Conservation (phyloP, 2,113 vertebrate genomes). For the Danionella cerebrum region DNA sequence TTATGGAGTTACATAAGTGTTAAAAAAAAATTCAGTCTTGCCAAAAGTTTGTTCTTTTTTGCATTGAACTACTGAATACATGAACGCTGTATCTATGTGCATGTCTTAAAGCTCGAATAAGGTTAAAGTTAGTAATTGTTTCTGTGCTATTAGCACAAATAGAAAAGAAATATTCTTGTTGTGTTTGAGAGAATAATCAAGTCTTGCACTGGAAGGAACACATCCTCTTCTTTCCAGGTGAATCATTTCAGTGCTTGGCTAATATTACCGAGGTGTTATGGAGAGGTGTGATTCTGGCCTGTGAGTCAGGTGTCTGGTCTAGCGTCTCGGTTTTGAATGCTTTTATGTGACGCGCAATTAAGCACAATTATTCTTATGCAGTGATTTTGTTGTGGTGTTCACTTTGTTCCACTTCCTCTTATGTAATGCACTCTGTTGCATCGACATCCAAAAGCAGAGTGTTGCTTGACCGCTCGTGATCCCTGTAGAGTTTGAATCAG, state of each 20-base stretch:
- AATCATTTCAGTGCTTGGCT: not conserved
- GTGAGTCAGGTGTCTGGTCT: slow-evolving; percentile 6
- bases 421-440: not conserved
- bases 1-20: too few species aligned
- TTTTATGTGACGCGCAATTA: not conserved
- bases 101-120: too few species aligned
- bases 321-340: not conserved
- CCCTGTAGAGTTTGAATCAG: not conserved
- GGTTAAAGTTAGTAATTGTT: too few species aligned
- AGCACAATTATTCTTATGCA: not conserved
- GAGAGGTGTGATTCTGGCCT: not conserved
- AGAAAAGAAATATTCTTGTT: too few species aligned
- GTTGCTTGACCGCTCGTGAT: not conserved
- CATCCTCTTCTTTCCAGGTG: not conserved
- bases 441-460: not conserved
- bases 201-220: too few species aligned
- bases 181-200: too few species aligned
- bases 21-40: too few species aligned
- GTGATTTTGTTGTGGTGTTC: not conserved
- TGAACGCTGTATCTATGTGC: too few species aligned
- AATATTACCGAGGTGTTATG: not conserved
- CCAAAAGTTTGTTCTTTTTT: too few species aligned
- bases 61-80: too few species aligned
- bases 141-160: too few species aligned
- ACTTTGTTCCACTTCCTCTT: not conserved